Conservation (phyloP, 2,797 vertebrate genomes). For the Sebastes elongatus region DNA sequence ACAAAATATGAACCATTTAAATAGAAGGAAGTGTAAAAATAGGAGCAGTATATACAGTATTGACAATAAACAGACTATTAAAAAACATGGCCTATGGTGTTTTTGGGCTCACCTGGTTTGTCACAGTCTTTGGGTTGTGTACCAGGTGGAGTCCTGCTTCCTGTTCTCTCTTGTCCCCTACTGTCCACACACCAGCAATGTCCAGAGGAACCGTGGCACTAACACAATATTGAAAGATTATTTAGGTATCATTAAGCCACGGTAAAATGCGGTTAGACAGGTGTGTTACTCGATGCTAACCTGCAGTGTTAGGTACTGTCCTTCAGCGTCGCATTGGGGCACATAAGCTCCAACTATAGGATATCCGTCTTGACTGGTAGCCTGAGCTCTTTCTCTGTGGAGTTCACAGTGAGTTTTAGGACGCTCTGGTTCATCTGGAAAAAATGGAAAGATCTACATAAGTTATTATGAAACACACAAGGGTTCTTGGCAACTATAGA, state of each 20-base stretch:
- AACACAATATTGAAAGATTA: conserved; percentile 41
- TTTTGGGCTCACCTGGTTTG: conserved; percentile 72
- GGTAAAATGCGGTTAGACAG: background rate
- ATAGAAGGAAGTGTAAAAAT: no score
- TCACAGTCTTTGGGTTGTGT: conserved; percentile 67
- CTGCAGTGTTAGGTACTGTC: conserved; percentile 71
- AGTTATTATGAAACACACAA: background rate
- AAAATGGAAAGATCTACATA: background rate
- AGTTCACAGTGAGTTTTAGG: conserved; percentile 75
- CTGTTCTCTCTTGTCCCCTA: conserved; percentile 79
- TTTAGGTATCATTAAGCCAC: background rate
- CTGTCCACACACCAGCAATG: conserved; percentile 90
- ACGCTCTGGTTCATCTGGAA: conserved; percentile 36
- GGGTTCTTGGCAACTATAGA: no score
- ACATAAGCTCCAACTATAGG: conserved; percentile 48
- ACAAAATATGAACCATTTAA: no score
- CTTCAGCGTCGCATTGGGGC: conserved; percentile 75
- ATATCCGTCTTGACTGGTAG: conserved; percentile 27
- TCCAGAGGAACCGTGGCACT: conserved; percentile 86
- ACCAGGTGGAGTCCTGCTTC: conserved; percentile 78
- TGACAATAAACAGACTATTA: no score
- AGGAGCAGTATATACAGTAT: no score
- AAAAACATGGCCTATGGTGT: no score
- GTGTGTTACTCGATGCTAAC: conserved; percentile 5
- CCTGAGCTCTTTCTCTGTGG: conserved; percentile 66